Evolutionary conservation across 1,140 invertebrate species (phyloP).

Genomic region (Cotesia typhae): DNA sequence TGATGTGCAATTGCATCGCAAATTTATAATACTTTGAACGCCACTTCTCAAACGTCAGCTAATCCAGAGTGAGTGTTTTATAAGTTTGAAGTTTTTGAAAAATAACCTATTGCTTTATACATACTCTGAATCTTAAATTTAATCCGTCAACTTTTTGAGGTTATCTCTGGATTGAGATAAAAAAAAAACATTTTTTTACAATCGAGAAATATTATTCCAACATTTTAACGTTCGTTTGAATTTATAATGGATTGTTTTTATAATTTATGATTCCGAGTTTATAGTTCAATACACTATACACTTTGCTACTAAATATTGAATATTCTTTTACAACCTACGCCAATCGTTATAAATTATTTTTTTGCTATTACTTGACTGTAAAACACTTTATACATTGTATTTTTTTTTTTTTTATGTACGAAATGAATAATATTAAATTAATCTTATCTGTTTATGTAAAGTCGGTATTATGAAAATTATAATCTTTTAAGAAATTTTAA

Average conservation of each 20-base stretch:
- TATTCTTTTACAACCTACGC: too few species aligned
- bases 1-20: not conserved
- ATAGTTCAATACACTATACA: not conserved
- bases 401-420: too few species aligned
- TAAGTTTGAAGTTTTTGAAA: slow-evolving; percentile 35
- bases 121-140: slow-evolving; percentile 33
- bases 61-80: not conserved
- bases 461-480: too few species aligned
- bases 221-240: slow-evolving; percentile 1
- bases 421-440: too few species aligned
- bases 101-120: slow-evolving; percentile 21
- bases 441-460: too few species aligned
- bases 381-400: too few species aligned
- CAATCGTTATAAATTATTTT: too few species aligned
- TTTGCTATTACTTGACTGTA: too few species aligned
- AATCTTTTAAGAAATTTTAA: too few species aligned
- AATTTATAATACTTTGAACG: slow-evolving; percentile 1
- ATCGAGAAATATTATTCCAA: not conserved
- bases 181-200: slow-evolving; percentile 15
- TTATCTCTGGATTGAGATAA: slow-evolving; percentile 24
- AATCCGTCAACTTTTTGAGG: slow-evolving; percentile 32
- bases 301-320: too few species aligned
- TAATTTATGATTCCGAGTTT: not conserved
- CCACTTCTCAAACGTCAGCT: slow-evolving; percentile 6
- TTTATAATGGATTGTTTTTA: slow-evolving; percentile 7